Conservation (phyloP, 2,113 vertebrate species). For the Neogale vison region DNA sequence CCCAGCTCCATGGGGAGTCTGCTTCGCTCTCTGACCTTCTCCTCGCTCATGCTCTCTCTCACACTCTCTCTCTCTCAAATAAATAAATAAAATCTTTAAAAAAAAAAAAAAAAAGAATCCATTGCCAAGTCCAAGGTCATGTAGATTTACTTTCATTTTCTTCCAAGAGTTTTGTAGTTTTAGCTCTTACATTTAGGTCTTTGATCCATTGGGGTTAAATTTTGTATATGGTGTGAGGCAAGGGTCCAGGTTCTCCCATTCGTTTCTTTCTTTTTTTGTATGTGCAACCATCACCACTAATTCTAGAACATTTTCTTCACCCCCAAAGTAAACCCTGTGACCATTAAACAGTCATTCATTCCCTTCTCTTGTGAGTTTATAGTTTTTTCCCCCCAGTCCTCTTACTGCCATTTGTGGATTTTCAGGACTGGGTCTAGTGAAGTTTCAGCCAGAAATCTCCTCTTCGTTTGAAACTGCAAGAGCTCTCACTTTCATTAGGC, state of each 20-base stretch:
- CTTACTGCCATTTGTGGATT: constrained; percentile 28
- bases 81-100: too few species aligned
- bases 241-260: neutral
- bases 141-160: neutral
- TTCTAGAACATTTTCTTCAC: constrained; percentile 12
- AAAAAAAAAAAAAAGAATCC: too few species aligned
- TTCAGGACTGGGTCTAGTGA: neutral
- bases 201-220: neutral
- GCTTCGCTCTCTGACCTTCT: too few species aligned
- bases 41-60: too few species aligned
- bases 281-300: neutral
- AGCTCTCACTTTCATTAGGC: constrained; percentile 44
- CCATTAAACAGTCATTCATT: neutral
- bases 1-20: too few species aligned
- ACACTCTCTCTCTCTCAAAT: too few species aligned
- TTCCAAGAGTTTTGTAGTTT: neutral
- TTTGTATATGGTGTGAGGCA: neutral
- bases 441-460: constrained; percentile 16
- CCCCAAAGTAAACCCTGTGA: neutral
- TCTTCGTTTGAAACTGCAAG: constrained; percentile 17
- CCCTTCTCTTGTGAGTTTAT: neutral
- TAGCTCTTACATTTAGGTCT: neutral
- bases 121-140: neutral
- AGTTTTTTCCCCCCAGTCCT: neutral
- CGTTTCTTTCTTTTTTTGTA: neutral